Conservation (phyloP, 1,140 invertebrate genomes). For the Lepidotrigona ventralis region DNA sequence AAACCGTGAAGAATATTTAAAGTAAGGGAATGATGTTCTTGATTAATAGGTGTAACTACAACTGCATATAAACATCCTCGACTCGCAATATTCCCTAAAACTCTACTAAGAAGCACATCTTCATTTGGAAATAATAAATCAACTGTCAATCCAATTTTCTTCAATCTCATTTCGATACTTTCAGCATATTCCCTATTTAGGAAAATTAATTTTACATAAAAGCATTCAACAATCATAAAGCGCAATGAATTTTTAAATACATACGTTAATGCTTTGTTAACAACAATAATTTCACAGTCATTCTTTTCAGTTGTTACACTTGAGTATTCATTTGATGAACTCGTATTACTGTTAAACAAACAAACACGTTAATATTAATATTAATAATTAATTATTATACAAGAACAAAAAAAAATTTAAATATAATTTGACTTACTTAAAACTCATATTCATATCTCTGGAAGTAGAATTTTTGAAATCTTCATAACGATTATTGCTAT, state of each 20-base stretch:
- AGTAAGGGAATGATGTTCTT: constrained; percentile 91
- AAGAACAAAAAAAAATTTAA: background rate
- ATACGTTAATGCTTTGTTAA: constrained; percentile 90
- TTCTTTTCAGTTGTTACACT: constrained; percentile 84
- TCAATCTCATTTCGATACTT: constrained; percentile 91
- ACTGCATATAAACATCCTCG: constrained; percentile 94
- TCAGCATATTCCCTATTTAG: constrained; percentile 91
- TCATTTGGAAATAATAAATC: constrained; percentile 95
- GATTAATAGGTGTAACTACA: constrained; percentile 91
- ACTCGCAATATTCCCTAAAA: constrained; percentile 93
- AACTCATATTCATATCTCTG: constrained; percentile 57
- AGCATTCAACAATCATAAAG: constrained; percentile 39
- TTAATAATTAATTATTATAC: background rate
- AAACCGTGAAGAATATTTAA: constrained; percentile 94
- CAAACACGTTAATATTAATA: background rate
- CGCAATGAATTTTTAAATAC: constrained; percentile 66
- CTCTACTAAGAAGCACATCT: constrained; percentile 89
- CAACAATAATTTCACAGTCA: constrained; percentile 94
- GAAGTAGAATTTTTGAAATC: constrained; percentile 65
- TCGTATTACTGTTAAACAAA: constrained; percentile 31
- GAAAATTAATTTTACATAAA: constrained; percentile 41
- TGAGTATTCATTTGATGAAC: constrained; percentile 67
- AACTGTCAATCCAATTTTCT: constrained; percentile 88
- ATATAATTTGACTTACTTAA: constrained; percentile 62
- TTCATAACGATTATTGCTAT: constrained; percentile 64